A percentile compares a stretch with the other conserved stretches of the same genome.
These are phyloP conservation scores for Geococcyx californianus DNA, from an alignment of 2,113 vertebrate genomes.

Conservation along the genomic window DNA sequence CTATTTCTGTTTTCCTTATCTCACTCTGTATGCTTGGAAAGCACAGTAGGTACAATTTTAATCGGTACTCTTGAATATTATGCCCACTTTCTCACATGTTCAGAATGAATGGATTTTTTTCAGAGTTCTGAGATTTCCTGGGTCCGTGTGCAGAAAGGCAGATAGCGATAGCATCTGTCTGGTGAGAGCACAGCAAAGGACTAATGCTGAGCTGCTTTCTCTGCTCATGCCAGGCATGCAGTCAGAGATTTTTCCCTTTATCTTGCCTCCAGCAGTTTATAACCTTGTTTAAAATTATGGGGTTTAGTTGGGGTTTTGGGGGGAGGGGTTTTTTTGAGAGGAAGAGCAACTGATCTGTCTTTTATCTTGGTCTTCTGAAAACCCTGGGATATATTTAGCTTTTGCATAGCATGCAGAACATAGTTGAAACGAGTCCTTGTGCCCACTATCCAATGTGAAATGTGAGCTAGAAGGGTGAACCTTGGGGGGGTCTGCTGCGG, in stretches of 20 bases:
- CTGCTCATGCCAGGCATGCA: background rate
- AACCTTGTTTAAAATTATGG: background rate
- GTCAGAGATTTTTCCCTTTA: background rate
- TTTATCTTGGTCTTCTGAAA: background rate
- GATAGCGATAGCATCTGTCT: conserved; percentile 9
- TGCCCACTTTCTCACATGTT: background rate
- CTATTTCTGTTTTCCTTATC: background rate
- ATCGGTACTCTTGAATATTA: fast-evolving
- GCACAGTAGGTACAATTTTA: background rate
- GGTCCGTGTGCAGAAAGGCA: background rate
- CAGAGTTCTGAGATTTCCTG: conserved; percentile 12
- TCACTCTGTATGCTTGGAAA: fast-evolving
- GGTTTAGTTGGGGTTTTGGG: no score
- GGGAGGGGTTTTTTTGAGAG: background rate
- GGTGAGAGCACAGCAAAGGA: background rate
- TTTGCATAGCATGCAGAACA: background rate
- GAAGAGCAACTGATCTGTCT: background rate
- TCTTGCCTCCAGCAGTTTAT: background rate
- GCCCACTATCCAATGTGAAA: background rate
- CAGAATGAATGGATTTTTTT: background rate
- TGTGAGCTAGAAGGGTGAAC: background rate
- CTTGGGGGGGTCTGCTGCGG: background rate
- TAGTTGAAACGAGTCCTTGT: background rate
- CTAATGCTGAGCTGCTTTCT: background rate
- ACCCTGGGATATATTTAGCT: background rate